These are phyloP conservation scores for Halictus quadricinctus DNA, from an alignment of 2,888 invertebrate species.

Conservation along the genomic window DNA sequence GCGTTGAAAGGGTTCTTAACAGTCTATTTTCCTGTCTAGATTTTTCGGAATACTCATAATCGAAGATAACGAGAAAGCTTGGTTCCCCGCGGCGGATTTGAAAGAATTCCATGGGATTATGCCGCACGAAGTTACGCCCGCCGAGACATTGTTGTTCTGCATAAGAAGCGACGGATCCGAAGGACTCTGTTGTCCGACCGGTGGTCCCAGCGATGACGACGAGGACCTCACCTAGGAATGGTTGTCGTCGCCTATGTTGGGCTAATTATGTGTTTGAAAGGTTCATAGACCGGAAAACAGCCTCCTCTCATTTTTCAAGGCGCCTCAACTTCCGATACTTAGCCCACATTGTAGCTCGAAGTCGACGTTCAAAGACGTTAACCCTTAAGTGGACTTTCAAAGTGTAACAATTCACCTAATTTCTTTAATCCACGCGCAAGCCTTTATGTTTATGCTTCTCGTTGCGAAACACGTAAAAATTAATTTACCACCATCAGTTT, in stretches of 20 bases:
- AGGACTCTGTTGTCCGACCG: slow-evolving; percentile 91
- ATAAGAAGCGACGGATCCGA: slow-evolving; percentile 92
- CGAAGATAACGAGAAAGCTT: slow-evolving; percentile 94
- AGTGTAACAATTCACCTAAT: not conserved
- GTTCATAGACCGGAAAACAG: slow-evolving; percentile 56
- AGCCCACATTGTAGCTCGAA: not conserved
- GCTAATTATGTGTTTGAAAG: slow-evolving; percentile 52
- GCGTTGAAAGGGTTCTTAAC: not conserved
- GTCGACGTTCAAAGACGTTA: not conserved
- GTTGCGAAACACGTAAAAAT: not conserved
- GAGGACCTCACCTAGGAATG: slow-evolving; percentile 80
- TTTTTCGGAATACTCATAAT: slow-evolving; percentile 91
- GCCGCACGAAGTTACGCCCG: slow-evolving; percentile 90
- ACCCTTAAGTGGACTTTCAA: not conserved
- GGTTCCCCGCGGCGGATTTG: slow-evolving; percentile 95
- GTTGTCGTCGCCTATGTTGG: slow-evolving; percentile 51
- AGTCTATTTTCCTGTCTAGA: slow-evolving; percentile 82
- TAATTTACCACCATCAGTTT: not conserved
- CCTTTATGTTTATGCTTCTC: not conserved
- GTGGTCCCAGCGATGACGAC: slow-evolving; percentile 84
- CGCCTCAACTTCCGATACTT: not conserved
- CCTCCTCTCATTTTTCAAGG: slow-evolving; percentile 10
- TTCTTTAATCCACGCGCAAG: too few species aligned
- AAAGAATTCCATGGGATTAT: slow-evolving; percentile 95
- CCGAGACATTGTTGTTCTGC: slow-evolving; percentile 92